Evolutionary conservation across 2,113 vertebrate genomes (phyloP).

Genomic region (Planiliza haematocheilus): DNA sequence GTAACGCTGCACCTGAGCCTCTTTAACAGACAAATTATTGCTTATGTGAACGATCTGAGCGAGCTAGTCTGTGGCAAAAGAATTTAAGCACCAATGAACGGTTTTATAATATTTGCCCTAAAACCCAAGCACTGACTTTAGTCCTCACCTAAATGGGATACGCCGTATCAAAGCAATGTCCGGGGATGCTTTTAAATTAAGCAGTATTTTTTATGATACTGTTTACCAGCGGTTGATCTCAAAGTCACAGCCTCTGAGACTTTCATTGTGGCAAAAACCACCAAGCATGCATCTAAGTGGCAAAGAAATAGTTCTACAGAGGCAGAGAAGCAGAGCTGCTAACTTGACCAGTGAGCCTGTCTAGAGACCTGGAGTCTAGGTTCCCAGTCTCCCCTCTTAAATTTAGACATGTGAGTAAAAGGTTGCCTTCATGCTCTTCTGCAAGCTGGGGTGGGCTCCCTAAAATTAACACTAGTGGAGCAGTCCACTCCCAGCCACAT

Average conservation of each 20-base stretch:
- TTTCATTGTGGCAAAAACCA: neutral
- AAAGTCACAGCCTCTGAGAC: neutral
- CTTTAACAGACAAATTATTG: conserved; percentile 8
- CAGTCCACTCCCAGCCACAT: conserved; percentile 73
- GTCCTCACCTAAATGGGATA: neutral
- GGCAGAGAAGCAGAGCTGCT: neutral
- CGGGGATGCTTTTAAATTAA: neutral
- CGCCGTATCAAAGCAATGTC: neutral
- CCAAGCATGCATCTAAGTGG: neutral
- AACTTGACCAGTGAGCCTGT: conserved; percentile 20
- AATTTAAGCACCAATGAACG: neutral
- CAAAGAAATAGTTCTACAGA: conserved; percentile 13
- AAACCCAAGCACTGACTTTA: too few relatives aligned
- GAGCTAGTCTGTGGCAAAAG: conserved; percentile 9
- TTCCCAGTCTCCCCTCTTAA: conserved; percentile 67
- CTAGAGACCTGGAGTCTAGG: conserved; percentile 47
- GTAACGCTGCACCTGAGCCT: conserved; percentile 12
- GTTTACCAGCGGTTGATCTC: neutral
- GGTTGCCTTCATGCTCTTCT: conserved; percentile 59
- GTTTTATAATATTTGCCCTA: too few relatives aligned
- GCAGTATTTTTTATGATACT: neutral
- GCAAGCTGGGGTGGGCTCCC: conserved; percentile 74
- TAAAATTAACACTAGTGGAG: conserved; percentile 84
- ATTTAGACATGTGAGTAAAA: conserved; percentile 70
- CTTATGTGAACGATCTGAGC: neutral